Evolutionary conservation across 2,113 vertebrate genomes (phyloP), one percentile per base, ranked within the genome.

Genomic region (Tetrax tetrax): DNA sequence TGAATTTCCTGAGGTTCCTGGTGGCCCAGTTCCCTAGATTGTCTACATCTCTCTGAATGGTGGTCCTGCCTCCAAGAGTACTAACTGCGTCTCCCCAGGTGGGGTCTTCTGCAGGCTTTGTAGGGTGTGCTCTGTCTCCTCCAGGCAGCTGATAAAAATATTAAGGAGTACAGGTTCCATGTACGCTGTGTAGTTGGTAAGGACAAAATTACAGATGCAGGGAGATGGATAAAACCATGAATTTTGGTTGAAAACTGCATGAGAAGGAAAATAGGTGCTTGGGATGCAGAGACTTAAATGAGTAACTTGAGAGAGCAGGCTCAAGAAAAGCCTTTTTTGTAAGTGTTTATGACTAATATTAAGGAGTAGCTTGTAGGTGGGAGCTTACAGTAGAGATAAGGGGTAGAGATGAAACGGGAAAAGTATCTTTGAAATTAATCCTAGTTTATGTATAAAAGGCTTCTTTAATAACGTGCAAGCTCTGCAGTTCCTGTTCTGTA

Each of bases 381-480:
- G 83, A 85, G 53, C 61, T 93, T 89, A 72, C 33, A 75, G 56
- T 50, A 78, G 72, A 84, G 65, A 87, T 96, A 86, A 87, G 57
- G 57, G 23, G 72, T 91, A 84, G 57, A 68, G 84, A 72, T 43
- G 48, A 68, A 79, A 89, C 51, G n/a, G 29, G 51, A 37, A 37
- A 89, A 68, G 31, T 51, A 48, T 71, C 81, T 92, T 81, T 89
- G 89, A 95, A 87, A 94, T 80, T 76, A 87, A 84, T 83, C 59
- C 82, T 64, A 38, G 56, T 82, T 84, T 79, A n/a, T 91, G 12
- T 91, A 60, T 91, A 59, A 87, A 90, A 93, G 53, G 14, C 50
- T 95, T 38, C 37, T 71, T 14, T 53, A 82, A 56, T 68, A 87
- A 87, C 27, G 29, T 47, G 47, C 25, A 16, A 19, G 19, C 37